Conservation (phyloP, 2,113 vertebrate species). For the Xiphias gladius region DNA sequence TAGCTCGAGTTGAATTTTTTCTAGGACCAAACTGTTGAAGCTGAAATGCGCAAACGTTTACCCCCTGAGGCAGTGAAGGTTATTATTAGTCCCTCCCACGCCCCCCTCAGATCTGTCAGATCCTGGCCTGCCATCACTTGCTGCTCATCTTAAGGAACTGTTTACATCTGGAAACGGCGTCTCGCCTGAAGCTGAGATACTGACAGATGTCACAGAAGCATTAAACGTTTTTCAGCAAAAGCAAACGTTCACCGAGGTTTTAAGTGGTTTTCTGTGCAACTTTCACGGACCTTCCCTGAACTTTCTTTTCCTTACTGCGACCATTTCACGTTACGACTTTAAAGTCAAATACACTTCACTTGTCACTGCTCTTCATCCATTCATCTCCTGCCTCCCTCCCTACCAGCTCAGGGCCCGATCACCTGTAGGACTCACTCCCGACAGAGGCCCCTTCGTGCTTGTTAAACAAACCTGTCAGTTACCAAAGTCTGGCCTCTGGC, state of each 20-base stretch:
- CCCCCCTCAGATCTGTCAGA: constrained; percentile 1
- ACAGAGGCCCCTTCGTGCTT: constrained; percentile 15
- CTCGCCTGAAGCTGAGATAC: constrained; percentile 7
- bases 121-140: constrained; percentile 39
- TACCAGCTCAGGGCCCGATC: constrained; percentile 1
- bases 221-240: not conserved
- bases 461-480: constrained; percentile 30
- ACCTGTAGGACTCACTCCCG: constrained; percentile 24
- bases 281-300: too few species aligned
- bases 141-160: constrained; percentile 23
- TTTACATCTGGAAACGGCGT: constrained; percentile 39
- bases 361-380: not conserved
- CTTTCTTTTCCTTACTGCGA: not conserved
- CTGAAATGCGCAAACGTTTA: not conserved
- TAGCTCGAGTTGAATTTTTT: not conserved
- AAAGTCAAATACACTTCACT: not conserved
- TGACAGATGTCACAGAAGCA: constrained; percentile 18
- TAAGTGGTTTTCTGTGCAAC: not conserved
- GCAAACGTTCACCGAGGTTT: not conserved
- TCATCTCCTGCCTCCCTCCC: not conserved
- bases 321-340: not conserved
- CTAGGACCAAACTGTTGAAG: not conserved
- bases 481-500: constrained; percentile 17
- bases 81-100: not conserved
- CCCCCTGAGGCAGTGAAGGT: constrained; percentile 1